Evolutionary conservation across 2,113 vertebrate species (phyloP).

Genomic region (Xenopus laevis): DNA sequence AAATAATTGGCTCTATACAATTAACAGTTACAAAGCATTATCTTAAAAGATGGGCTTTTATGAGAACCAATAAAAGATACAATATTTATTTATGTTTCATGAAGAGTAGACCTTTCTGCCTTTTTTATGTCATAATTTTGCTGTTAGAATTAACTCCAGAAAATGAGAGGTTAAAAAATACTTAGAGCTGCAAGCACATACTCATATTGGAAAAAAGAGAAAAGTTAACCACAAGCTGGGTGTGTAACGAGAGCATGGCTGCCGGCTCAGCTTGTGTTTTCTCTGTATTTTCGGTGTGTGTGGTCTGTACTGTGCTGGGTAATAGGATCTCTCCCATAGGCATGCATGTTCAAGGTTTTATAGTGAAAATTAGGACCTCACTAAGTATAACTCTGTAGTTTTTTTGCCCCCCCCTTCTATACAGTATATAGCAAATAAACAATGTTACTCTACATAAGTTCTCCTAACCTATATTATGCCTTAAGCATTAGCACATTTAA

Average conservation of each 20-base stretch:
- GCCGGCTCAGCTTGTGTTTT: constrained; percentile 25
- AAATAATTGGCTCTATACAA: no score
- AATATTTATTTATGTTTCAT: no score
- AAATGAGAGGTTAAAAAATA: neutral
- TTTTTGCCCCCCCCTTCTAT: constrained; percentile 1
- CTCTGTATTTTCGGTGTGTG: constrained; percentile 29
- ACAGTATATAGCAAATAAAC: constrained; percentile 14
- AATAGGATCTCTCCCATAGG: constrained; percentile 39
- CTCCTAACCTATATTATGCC: neutral
- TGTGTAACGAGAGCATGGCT: constrained; percentile 5
- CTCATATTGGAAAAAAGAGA: neutral
- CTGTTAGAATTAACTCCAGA: neutral
- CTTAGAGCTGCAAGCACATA: neutral
- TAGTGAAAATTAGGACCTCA: constrained; percentile 1
- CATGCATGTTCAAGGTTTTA: constrained; percentile 6
- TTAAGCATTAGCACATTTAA: neutral
- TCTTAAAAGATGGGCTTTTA: no score
- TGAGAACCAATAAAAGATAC: no score
- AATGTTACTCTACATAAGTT: neutral
- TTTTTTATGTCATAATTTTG: no score
- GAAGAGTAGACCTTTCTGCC: no score
- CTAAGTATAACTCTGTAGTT: constrained; percentile 16
- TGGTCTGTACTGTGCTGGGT: constrained; percentile 38
- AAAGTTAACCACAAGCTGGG: neutral
- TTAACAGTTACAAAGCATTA: no score